These are phyloP conservation scores for Empidonax traillii DNA, from an alignment of 2,113 vertebrate genomes.

Conservation along the genomic window DNA sequence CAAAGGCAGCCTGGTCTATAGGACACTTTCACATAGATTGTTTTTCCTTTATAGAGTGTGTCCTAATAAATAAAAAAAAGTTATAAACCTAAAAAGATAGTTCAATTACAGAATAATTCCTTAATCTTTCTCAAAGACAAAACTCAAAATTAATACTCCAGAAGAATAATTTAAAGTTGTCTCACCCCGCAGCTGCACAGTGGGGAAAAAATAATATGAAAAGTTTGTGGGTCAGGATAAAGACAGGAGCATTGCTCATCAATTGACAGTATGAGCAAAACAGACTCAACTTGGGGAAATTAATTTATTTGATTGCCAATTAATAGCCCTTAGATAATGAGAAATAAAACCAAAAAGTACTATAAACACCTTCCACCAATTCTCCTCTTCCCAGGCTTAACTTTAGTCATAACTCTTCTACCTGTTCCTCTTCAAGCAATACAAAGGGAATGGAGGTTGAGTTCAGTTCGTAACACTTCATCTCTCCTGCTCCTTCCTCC, in stretches of 20 bases:
- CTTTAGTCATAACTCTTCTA: background rate
- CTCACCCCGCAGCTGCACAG: fast-evolving
- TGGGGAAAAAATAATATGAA: background rate
- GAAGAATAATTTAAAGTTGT: background rate
- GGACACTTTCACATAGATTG: background rate
- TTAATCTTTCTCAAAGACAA: background rate
- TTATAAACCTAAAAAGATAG: background rate
- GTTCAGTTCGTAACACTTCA: background rate
- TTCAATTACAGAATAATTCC: background rate
- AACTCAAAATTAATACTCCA: background rate
- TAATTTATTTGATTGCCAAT: background rate
- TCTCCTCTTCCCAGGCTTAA: background rate
- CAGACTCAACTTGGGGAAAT: background rate
- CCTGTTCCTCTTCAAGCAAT: background rate
- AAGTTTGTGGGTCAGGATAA: background rate
- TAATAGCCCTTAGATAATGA: background rate
- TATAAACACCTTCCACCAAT: fast-evolving
- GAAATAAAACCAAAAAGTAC: background rate
- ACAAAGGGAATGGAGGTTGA: background rate
- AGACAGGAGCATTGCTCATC: background rate
- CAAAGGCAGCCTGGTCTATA: background rate
- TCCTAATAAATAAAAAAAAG: background rate
- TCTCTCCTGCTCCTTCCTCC: background rate
- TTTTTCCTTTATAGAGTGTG: background rate
- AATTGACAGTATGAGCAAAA: background rate